Evolutionary conservation across 1,140 invertebrate genomes (phyloP).

Genomic region (Zaprionus lachaisei): DNA sequence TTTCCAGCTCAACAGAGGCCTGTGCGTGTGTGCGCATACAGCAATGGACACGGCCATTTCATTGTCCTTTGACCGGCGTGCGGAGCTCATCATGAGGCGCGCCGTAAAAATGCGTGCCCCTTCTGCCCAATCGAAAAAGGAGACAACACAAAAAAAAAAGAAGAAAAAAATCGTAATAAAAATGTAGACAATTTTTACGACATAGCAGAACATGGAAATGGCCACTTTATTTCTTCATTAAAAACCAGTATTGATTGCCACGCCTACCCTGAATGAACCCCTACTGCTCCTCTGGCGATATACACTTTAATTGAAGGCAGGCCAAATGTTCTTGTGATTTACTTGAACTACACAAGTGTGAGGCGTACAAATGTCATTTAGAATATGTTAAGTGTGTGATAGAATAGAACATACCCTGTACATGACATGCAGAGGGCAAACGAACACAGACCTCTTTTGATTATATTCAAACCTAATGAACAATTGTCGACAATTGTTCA

Average conservation of each 20-base stretch:
- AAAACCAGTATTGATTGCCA: conserved; percentile 79
- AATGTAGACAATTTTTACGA: conserved; percentile 82
- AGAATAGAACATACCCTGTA: background rate
- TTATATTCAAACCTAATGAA: background rate
- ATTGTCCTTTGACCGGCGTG: conserved; percentile 34
- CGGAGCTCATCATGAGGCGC: conserved; percentile 29
- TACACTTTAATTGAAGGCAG: conserved; percentile 20
- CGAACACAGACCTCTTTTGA: background rate
- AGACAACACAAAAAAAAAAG: too few species aligned
- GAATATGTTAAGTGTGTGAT: background rate
- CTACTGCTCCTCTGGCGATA: background rate
- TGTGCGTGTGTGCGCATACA: conserved; percentile 13
- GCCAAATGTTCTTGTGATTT: conserved; percentile 25
- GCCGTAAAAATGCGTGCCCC: conserved; percentile 33
- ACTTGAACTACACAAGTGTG: conserved; percentile 19
- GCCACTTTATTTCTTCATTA: conserved; percentile 82
- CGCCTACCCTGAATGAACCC: background rate
- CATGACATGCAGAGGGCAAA: too few species aligned
- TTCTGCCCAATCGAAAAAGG: conserved; percentile 11
- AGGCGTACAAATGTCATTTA: conserved; percentile 15
- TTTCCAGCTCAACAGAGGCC: conserved; percentile 73
- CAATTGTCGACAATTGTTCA: conserved; percentile 17
- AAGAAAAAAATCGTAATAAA: conserved; percentile 66
- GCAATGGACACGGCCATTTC: conserved; percentile 33
- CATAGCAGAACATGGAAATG: conserved; percentile 67